These are phyloP conservation scores for Gadus macrocephalus DNA, from an alignment of 2,113 vertebrate genomes.

Conservation along the genomic window DNA sequence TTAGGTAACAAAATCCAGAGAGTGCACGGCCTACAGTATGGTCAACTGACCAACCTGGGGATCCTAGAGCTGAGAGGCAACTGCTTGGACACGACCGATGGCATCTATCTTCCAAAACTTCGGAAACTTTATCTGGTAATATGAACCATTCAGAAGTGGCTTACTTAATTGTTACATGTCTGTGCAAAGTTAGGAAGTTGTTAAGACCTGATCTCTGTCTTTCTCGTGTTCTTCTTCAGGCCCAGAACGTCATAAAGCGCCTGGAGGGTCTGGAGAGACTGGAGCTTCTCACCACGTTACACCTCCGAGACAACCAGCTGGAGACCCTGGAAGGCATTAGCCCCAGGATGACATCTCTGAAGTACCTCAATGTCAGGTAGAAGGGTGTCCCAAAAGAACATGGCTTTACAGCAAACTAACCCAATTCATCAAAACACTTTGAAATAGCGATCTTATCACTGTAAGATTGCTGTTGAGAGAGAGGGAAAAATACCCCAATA, in stretches of 20 bases:
- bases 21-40: slow-evolving; percentile 66
- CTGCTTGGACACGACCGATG: slow-evolving; percentile 74
- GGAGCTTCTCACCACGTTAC: slow-evolving; percentile 75
- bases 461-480: not conserved
- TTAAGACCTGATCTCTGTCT: no score
- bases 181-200: no score
- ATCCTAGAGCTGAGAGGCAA: slow-evolving; percentile 86
- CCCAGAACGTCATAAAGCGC: slow-evolving; percentile 77
- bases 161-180: no score
- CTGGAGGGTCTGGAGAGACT: slow-evolving; percentile 81
- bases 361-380: slow-evolving; percentile 84
- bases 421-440: no score
- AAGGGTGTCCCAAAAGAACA: no score
- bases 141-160: no score
- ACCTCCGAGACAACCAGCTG: slow-evolving; percentile 87
- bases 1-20: slow-evolving; percentile 80
- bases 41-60: slow-evolving; percentile 73
- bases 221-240: slow-evolving; percentile 60
- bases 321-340: slow-evolving; percentile 79
- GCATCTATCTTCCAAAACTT: slow-evolving; percentile 81
- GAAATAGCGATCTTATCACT: no score
- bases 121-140: slow-evolving; percentile 84
- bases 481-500: not conserved
- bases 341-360: slow-evolving; percentile 77
- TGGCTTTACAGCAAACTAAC: no score